phyloP scores from a whole-genome alignment of 2,888 invertebrate genomes.

The Cosmorhoe ocellata region DNA sequence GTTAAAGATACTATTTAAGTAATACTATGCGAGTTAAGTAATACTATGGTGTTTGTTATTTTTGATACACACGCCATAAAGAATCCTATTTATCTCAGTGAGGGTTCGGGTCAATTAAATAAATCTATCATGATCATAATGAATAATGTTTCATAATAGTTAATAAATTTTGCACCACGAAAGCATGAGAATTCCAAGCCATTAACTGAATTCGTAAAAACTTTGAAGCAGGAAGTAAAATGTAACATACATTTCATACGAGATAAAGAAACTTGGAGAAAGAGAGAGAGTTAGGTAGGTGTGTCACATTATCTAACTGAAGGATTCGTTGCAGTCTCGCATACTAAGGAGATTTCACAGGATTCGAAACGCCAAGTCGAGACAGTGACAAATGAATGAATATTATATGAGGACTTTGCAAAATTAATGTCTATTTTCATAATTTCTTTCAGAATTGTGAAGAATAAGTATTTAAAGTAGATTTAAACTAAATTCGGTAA shows the following conservation, averaged over 20 bases:
- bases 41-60: no score
- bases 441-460: constrained; percentile 1
- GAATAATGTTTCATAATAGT: no score
- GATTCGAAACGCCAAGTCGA: constrained; percentile 10
- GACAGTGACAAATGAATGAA: constrained; percentile 27
- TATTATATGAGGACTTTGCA: constrained; percentile 17
- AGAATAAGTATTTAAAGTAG: neutral
- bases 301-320: constrained; percentile 15
- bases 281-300: constrained; percentile 11
- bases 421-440: constrained; percentile 12
- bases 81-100: no score
- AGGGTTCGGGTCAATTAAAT: no score
- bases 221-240: constrained; percentile 17
- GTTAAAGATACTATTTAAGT: no score
- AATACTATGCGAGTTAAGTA: no score
- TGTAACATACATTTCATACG: constrained; percentile 9
- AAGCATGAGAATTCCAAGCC: neutral
- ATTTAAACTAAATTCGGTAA: neutral
- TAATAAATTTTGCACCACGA: no score
- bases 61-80: no score
- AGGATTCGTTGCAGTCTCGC: constrained; percentile 16
- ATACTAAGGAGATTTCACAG: constrained; percentile 19
- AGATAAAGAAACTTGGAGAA: constrained; percentile 12
- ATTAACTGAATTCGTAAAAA: constrained; percentile 16
- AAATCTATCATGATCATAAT: no score